phyloP scores from a whole-genome alignment of 2,113 vertebrate genomes.

The Syrmaticus mikado region DNA sequence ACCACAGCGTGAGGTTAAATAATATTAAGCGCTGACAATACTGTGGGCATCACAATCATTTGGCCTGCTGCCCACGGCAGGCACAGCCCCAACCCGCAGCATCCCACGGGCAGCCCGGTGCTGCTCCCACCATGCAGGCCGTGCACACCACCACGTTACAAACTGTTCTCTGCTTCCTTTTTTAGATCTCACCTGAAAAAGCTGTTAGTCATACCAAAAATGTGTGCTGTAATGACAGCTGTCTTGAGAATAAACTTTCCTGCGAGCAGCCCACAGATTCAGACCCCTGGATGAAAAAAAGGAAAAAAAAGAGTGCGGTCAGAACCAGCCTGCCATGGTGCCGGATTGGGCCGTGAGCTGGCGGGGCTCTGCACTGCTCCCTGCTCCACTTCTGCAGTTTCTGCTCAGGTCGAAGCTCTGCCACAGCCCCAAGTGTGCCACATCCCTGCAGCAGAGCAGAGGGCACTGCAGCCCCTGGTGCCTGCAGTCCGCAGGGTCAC shows the following conservation, averaged over 20 bases:
- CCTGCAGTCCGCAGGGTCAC: not conserved
- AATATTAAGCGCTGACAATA: not conserved
- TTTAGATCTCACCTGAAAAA: not conserved
- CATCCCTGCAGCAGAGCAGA: not conserved
- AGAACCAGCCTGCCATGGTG: not conserved
- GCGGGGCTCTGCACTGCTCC: too few relatives aligned
- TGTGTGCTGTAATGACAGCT: not conserved
- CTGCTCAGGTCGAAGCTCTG: not conserved
- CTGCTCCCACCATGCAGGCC: too few relatives aligned
- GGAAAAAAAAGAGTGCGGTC: not conserved
- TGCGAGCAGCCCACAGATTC: not conserved
- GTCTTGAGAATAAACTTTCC: not conserved
- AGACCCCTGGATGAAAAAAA: not conserved
- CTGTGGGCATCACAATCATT: not conserved
- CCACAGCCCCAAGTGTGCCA: too few relatives aligned
- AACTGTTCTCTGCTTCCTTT: not conserved
- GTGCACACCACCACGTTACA: too few relatives aligned
- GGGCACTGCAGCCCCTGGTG: too few relatives aligned
- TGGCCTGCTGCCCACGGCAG: not conserved
- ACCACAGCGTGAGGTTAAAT: not conserved
- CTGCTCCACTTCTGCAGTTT: not conserved
- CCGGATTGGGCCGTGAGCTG: fast-evolving
- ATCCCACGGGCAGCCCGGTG: too few relatives aligned
- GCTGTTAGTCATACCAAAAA: not conserved
- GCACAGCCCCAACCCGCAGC: too few relatives aligned